Conservation (phyloP, 2,888 invertebrate species). For the Diaphora mendica region DNA sequence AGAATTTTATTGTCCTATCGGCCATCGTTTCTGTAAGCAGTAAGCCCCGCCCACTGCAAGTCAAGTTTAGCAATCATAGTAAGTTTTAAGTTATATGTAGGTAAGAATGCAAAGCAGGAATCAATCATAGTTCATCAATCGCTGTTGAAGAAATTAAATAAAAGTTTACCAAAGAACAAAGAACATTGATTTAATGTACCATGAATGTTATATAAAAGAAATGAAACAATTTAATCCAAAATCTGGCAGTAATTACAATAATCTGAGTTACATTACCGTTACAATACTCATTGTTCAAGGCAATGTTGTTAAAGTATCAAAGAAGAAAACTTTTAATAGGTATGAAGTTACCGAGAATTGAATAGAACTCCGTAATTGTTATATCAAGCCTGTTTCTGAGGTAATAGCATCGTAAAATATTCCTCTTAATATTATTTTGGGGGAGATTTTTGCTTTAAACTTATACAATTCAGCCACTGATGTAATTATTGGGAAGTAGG, state of each 20-base stretch:
- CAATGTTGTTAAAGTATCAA: slow-evolving; percentile 66
- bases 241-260: slow-evolving; percentile 66
- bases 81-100: no score
- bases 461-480: slow-evolving; percentile 61
- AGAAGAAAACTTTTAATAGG: slow-evolving; percentile 79
- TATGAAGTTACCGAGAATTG: slow-evolving; percentile 70
- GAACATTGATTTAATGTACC: neutral
- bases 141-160: neutral
- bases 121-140: neutral
- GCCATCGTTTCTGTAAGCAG: no score
- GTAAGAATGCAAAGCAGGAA: neutral
- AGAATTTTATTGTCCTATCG: no score
- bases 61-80: no score
- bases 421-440: slow-evolving; percentile 62
- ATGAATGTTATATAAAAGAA: slow-evolving; percentile 29
- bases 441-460: slow-evolving; percentile 61
- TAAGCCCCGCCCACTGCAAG: no score
- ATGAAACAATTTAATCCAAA: slow-evolving; percentile 49
- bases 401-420: slow-evolving; percentile 65
- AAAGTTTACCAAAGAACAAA: neutral
- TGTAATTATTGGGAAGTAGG: slow-evolving; percentile 51
- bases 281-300: slow-evolving; percentile 73
- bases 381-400: slow-evolving; percentile 60
- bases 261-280: slow-evolving; percentile 66
- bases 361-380: slow-evolving; percentile 69